Base-by-base conservation (phyloP, 2,113 vertebrate species). In the Nannospalax galili region DNA sequence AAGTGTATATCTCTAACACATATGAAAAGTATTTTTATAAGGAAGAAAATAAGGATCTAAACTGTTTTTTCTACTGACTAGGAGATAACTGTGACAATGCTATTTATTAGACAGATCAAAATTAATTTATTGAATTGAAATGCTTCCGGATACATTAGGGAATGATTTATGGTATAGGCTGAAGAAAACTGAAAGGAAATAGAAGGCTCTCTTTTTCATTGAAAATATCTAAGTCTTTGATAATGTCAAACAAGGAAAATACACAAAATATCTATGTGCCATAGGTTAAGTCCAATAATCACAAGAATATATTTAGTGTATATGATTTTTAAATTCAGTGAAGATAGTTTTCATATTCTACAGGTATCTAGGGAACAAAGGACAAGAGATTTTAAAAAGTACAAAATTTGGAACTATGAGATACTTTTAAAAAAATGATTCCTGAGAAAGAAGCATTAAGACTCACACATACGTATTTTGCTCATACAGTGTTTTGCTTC, bases 1-100 rank as follows among this genome's bases (percentile, higher is more conserved):
- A 60, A 45, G 15, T 82, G 94, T 94, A 94, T 32, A 84, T 78
- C 90, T 95, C 35, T 87, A 87, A 91, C 15, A 15, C 58, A 86
- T 79, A 56, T 78, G 7, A 87, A 93, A 81, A 81, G 88, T 90
- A 86, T 79, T 93, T 65, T 96, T 95, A 90, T 37, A 35, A 74
- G 15, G 16, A 86, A 14, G 32, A 0, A 88, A 94, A 52, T 79
- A 86, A 56, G 3, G 28, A 94, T 92, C 58, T 86, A 67, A 67
- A 52, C 62, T 64, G 65, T 52, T 48, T n/a, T 88, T 88, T 90
- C 35, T 87, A 5, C 30, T 52, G 6, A 42, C 35, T 14, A 40
- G 26, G n/a, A 80, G 40, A 75, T 86, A 94, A 74, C 45, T 82
- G 60, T 84, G 14, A 0, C 5, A 75, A 69, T 78, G n/a, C 73